Percentiles rank a stretch among this genome's conserved stretches.
Conservation (phyloP, 1,140 invertebrate species). For the Antheraea pernyi region DNA sequence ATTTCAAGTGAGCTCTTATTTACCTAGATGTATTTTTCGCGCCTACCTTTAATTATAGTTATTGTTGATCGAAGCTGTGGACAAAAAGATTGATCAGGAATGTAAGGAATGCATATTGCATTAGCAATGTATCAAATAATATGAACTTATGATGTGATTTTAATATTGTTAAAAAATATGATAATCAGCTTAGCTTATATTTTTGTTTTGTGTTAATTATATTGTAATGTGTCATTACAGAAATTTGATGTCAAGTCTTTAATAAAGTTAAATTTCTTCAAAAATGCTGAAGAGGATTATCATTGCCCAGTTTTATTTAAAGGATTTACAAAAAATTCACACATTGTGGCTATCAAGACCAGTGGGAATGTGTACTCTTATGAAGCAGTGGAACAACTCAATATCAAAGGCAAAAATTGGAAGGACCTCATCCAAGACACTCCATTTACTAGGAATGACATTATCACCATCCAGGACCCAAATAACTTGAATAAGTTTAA, state of each 20-base stretch:
- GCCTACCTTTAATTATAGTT: no score
- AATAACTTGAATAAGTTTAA: constrained; percentile 96
- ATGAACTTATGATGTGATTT: no score
- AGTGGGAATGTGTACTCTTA: constrained; percentile 98
- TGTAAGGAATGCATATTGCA: no score
- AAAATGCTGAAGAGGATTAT: constrained; percentile 90
- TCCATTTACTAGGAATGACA: constrained; percentile 93
- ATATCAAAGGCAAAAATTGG: constrained; percentile 96
- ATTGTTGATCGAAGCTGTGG: no score
- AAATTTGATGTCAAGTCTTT: constrained; percentile 92
- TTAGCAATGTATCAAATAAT: no score
- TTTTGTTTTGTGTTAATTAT: background rate
- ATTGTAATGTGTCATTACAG: constrained; percentile 56
- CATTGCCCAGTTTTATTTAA: constrained; percentile 98
- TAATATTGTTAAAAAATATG: no score
- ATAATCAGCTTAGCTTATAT: no score
- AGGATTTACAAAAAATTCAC: constrained; percentile 95
- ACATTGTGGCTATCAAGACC: constrained; percentile 94
- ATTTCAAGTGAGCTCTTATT: no score
- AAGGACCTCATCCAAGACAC: constrained; percentile 96
- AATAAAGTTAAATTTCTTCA: constrained; percentile 93
- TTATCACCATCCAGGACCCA: constrained; percentile 97
- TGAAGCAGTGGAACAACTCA: constrained; percentile 98
- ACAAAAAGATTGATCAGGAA: no score
- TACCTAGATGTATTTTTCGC: no score